Conservation (phyloP, 2,113 vertebrate genomes). For the Microcebus tavaratra region DNA sequence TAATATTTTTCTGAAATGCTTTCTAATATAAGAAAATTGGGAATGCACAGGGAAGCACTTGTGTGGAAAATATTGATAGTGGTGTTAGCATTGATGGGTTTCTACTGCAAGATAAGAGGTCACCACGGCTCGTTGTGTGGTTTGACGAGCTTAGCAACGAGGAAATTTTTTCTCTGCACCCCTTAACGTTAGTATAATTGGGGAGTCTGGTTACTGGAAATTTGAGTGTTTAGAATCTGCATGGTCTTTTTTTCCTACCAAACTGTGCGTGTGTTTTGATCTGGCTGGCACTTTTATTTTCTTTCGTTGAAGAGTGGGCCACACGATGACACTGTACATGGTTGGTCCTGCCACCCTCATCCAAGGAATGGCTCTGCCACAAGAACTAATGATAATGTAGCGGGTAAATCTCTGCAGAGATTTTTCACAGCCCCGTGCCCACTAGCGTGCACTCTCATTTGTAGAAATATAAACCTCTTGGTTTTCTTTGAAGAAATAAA, state of each 20-base stretch:
- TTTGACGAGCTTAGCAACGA: accelerated
- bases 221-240: too few relatives aligned
- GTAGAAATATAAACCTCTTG: not conserved
- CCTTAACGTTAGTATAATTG: accelerated
- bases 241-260: not conserved
- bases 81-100: accelerated
- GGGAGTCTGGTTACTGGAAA: not conserved
- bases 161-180: not conserved
- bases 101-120: accelerated
- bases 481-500: not conserved
- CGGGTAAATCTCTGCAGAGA: not conserved
- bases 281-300: not conserved
- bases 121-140: accelerated
- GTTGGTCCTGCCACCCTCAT: accelerated
- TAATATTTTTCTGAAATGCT: not conserved
- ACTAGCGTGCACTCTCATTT: not conserved
- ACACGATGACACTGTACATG: accelerated
- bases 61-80: accelerated
- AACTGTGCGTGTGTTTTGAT: not conserved
- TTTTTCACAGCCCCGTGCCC: not conserved
- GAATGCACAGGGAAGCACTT: accelerated
- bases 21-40: not conserved
- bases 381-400: not conserved
- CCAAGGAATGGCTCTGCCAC: not conserved
- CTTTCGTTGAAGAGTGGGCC: not conserved